Percentiles rank a stretch among this genome's conserved stretches.
phyloP scores from a whole-genome alignment of 1,140 invertebrate genomes.

The Drosophila subobscura region DNA sequence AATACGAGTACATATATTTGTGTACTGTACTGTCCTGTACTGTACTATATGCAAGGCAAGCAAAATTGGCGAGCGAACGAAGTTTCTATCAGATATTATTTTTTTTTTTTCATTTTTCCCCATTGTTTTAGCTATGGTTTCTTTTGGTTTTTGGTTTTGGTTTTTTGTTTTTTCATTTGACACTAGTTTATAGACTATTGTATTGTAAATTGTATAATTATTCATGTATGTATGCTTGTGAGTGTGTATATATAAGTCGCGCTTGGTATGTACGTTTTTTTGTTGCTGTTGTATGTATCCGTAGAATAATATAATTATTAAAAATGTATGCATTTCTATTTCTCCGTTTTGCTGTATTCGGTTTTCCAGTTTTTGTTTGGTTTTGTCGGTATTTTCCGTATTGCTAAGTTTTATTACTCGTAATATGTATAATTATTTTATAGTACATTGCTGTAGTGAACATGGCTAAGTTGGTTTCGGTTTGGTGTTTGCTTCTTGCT shows the following conservation, averaged over 20 bases:
- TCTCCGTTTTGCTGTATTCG: constrained; percentile 5
- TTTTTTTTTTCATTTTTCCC: not conserved
- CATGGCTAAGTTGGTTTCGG: constrained; percentile 34
- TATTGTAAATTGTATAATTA: constrained; percentile 40
- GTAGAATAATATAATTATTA: constrained; percentile 11
- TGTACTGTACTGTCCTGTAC: constrained; percentile 1
- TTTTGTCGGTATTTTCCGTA: constrained; percentile 12
- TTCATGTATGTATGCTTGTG: constrained; percentile 21
- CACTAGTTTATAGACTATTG: constrained; percentile 42
- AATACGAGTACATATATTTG: constrained; percentile 4
- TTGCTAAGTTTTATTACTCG: constrained; percentile 16
- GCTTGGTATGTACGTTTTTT: constrained; percentile 1
- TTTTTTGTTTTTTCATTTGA: constrained; percentile 30
- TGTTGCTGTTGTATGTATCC: constrained; percentile 4
- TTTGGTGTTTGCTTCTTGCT: constrained; percentile 18
- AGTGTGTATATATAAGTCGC: constrained; percentile 6
- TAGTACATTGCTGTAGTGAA: constrained; percentile 41
- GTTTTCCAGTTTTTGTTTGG: constrained; percentile 4
- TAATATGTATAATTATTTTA: constrained; percentile 16
- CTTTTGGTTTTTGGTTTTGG: constrained; percentile 7
- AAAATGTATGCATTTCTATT: constrained; percentile 15
- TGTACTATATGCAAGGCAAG: constrained; percentile 15
- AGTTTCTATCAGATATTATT: constrained; percentile 6
- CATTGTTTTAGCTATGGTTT: constrained; percentile 17
- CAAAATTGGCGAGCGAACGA: constrained; percentile 18